Conservation (phyloP, 1,140 invertebrate genomes). For the Drosophila lacteicornis region DNA sequence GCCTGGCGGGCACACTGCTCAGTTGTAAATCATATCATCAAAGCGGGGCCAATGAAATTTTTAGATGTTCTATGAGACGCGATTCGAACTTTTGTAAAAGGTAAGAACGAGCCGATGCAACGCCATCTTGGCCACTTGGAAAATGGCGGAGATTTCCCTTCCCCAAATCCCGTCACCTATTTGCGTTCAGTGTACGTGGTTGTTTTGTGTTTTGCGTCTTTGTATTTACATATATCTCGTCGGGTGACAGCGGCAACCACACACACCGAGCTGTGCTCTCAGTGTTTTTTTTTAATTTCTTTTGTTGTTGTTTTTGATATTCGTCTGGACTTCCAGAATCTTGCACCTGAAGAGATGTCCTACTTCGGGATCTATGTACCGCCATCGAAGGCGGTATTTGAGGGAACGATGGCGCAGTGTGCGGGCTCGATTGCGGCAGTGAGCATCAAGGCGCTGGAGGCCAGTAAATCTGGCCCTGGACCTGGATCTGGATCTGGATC, state of each 20-base stretch:
- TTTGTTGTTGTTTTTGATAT: neutral
- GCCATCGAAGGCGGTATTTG: conserved; percentile 65
- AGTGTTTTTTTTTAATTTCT: neutral
- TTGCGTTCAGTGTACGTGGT: neutral
- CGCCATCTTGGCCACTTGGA: conserved; percentile 1
- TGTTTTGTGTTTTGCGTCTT: conserved; percentile 9
- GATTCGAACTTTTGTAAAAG: conserved; percentile 6
- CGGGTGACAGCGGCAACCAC: conserved; percentile 6
- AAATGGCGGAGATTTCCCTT: neutral
- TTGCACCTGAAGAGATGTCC: conserved; percentile 44
- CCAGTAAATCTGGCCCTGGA: neutral
- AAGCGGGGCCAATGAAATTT: conserved; percentile 6
- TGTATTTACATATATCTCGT: conserved; percentile 1
- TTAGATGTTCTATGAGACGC: conserved; percentile 5
- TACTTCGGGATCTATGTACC: conserved; percentile 71
- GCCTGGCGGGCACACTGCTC: too few species aligned
- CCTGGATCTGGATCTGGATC: neutral
- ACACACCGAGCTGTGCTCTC: neutral
- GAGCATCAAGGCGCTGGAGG: conserved; percentile 36
- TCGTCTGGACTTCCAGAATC: conserved; percentile 7
- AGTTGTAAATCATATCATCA: conserved; percentile 10
- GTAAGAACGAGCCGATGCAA: neutral
- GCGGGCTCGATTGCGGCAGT: conserved; percentile 67
- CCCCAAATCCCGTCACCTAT: neutral
- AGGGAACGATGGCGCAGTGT: conserved; percentile 50